Conservation (phyloP, 2,888 invertebrate genomes). For the Adelphocoris suturalis region DNA sequence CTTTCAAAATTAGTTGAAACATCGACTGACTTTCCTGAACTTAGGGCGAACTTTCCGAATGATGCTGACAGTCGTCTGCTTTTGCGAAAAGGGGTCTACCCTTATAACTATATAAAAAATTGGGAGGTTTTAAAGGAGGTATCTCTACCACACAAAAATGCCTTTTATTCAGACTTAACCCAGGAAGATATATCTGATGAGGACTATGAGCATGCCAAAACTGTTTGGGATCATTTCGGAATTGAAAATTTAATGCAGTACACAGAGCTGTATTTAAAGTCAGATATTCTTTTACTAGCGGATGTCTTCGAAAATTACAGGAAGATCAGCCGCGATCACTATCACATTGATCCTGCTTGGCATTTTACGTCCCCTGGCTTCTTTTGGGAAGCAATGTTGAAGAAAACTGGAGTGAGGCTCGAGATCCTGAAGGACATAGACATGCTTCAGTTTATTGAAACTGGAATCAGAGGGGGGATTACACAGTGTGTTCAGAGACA, state of each 20-base stretch:
- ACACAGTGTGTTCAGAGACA: no score
- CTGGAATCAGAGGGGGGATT: no score
- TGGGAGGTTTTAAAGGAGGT: slow-evolving; percentile 63
- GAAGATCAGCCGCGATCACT: neutral
- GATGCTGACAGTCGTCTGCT: slow-evolving; percentile 39
- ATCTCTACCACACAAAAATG: slow-evolving; percentile 75
- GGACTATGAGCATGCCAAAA: slow-evolving; percentile 77
- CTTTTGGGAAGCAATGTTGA: no score
- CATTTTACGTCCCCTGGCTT: slow-evolving; percentile 51
- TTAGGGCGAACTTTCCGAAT: slow-evolving; percentile 47
- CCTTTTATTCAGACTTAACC: slow-evolving; percentile 76
- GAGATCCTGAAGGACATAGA: no score
- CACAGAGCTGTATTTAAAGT: slow-evolving; percentile 71
- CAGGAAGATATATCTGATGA: slow-evolving; percentile 75
- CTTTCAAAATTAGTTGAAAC: slow-evolving; percentile 39
- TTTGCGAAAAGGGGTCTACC: slow-evolving; percentile 72
- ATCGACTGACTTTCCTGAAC: slow-evolving; percentile 39
- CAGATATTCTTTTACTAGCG: slow-evolving; percentile 66
- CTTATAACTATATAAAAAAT: slow-evolving; percentile 75
- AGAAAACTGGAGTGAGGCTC: no score
- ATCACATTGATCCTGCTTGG: slow-evolving; percentile 31
- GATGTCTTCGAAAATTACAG: slow-evolving; percentile 74
- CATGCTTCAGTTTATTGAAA: no score
- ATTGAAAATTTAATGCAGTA: slow-evolving; percentile 77
- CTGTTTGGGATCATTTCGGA: slow-evolving; percentile 77